Percentiles rank a stretch among this genome's conserved stretches.
Evolutionary conservation across 2,888 invertebrate species (phyloP).

Genomic region (Pogonocherus hispidulus): DNA sequence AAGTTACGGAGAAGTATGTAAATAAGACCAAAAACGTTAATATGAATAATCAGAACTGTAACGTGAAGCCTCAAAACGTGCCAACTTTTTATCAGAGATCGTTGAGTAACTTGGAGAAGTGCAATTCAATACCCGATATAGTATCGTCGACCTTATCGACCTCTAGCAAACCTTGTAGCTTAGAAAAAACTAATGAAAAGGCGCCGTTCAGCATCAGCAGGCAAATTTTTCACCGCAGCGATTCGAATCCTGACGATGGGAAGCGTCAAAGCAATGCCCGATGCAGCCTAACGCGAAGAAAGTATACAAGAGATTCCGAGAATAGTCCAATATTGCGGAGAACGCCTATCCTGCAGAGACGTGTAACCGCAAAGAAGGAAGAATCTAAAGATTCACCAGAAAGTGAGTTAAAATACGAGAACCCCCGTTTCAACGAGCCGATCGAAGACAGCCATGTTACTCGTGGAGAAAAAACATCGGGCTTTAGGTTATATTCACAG

Average conservation of each 20-base stretch:
- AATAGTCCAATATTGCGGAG: conserved; percentile 42
- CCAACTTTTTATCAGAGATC: conserved; percentile 32
- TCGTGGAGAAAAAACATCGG: not conserved
- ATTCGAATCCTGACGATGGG: conserved; percentile 13
- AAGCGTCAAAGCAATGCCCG: conserved; percentile 25
- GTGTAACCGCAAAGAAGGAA: conserved; percentile 6
- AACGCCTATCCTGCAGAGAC: conserved; percentile 54
- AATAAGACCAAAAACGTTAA: conserved; percentile 46
- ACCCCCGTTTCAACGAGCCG: not conserved
- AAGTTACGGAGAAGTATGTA: conserved; percentile 63
- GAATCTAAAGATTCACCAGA: not conserved
- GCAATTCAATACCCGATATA: conserved; percentile 53
- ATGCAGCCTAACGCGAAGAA: conserved; percentile 45
- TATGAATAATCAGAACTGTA: conserved; percentile 24
- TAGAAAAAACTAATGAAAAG: conserved; percentile 7
- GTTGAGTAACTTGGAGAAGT: conserved; percentile 30
- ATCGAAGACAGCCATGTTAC: not conserved
- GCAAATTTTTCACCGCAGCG: conserved; percentile 56
- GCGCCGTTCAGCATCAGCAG: conserved; percentile 53
- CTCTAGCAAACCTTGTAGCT: conserved; percentile 23
- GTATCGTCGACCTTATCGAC: conserved; percentile 55
- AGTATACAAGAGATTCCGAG: conserved; percentile 51
- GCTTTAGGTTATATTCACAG: not conserved
- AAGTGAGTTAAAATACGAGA: not conserved
- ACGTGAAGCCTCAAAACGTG: conserved; percentile 7